Evolutionary conservation across 2,888 invertebrate species (phyloP).

Genomic region (Hydraecia micacea): DNA sequence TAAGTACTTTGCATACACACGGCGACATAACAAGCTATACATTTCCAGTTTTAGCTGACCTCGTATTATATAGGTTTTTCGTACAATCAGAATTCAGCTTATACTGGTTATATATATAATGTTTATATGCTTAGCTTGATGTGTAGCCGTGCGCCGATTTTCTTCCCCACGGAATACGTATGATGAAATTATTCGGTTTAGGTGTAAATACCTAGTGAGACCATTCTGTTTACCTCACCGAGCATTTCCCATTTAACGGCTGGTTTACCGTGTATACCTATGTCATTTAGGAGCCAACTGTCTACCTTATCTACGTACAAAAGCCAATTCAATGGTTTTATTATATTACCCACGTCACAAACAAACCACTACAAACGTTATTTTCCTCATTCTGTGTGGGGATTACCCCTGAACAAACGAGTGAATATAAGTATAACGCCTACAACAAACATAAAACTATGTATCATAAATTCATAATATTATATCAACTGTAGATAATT

Average conservation of each 20-base stretch:
- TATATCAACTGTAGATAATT: conserved; percentile 24
- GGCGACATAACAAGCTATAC: background rate
- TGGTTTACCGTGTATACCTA: conserved; percentile 8
- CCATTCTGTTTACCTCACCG: background rate
- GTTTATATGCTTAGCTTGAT: too few species aligned
- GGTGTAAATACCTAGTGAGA: conserved; percentile 1
- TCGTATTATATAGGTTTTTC: background rate
- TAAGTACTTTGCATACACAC: conserved; percentile 7
- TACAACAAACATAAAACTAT: conserved; percentile 1
- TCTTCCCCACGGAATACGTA: background rate
- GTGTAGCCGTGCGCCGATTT: background rate
- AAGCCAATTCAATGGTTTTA: conserved; percentile 27
- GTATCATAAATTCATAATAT: background rate
- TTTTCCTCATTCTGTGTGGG: conserved; percentile 58
- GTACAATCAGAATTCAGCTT: background rate
- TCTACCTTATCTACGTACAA: background rate
- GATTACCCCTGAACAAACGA: conserved; percentile 51
- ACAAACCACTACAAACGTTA: conserved; percentile 20
- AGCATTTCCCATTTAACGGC: conserved; percentile 6
- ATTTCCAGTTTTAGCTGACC: background rate
- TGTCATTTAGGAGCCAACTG: conserved; percentile 10
- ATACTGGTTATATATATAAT: background rate
- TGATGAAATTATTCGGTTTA: conserved; percentile 7
- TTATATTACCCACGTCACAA: conserved; percentile 36
- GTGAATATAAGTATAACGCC: background rate